Percentiles rank a stretch among this genome's conserved stretches.
Conservation (phyloP, 1,140 invertebrate species). For the Calephelis virginiensis region DNA sequence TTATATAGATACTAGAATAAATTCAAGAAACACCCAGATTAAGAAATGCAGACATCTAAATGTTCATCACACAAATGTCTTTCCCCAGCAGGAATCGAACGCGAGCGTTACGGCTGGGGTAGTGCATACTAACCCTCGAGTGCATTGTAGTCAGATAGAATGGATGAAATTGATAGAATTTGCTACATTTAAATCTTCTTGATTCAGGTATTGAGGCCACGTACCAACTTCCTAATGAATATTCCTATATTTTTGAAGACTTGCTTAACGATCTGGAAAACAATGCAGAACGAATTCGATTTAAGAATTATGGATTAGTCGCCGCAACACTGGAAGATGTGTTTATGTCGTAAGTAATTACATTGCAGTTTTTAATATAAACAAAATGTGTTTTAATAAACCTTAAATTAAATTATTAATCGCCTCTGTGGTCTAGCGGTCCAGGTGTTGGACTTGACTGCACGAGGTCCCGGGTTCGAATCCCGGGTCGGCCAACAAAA, state of each 20-base stretch:
- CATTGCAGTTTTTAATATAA: background rate
- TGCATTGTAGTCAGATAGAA: background rate
- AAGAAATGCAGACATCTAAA: no score
- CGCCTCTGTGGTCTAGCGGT: no score
- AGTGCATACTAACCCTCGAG: background rate
- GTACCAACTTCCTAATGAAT: conserved; percentile 73
- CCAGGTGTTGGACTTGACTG: no score
- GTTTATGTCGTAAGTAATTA: conserved; percentile 85
- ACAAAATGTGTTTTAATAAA: background rate
- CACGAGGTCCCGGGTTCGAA: no score
- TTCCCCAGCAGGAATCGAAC: background rate
- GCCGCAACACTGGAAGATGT: conserved; percentile 93
- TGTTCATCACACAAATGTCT: no score
- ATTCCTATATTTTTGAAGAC: conserved; percentile 73
- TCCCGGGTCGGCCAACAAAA: no score
- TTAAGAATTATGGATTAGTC: conserved; percentile 82
- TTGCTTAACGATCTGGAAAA: conserved; percentile 85
- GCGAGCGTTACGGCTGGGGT: no score
- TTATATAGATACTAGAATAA: no score
- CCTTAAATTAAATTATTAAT: no score
- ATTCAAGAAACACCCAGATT: no score
- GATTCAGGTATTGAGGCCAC: conserved; percentile 75
- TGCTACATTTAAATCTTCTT: background rate
- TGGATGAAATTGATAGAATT: background rate
- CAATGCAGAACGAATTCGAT: conserved; percentile 80